These are phyloP conservation scores for Lepus timidus DNA, from an alignment of 2,113 vertebrate species.

Conservation along the genomic window DNA sequence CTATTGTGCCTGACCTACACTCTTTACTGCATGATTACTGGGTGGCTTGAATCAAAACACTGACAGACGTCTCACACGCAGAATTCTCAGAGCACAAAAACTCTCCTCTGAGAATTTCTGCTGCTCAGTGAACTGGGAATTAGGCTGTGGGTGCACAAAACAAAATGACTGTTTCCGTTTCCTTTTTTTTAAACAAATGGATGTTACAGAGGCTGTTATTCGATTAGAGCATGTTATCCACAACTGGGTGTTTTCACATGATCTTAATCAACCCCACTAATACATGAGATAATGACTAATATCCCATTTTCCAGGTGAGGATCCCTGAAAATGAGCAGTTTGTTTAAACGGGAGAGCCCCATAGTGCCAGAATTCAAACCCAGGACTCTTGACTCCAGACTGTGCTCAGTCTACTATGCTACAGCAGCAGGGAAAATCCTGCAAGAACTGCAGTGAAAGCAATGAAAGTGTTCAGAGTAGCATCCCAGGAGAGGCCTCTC, in stretches of 20 bases:
- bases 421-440: not conserved
- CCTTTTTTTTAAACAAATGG: not conserved
- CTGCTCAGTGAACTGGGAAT: not conserved
- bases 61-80: not conserved
- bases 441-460: not conserved
- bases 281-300: not conserved
- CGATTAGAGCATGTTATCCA: not conserved
- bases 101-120: slow-evolving; percentile 23
- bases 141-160: not conserved
- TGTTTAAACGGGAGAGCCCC: not conserved
- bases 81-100: slow-evolving; percentile 15
- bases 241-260: slow-evolving; percentile 18
- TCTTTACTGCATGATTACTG: not conserved
- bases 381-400: not conserved
- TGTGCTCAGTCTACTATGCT: not conserved
- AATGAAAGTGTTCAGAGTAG: not conserved
- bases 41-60: not conserved
- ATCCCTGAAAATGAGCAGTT: not conserved
- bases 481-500: not conserved
- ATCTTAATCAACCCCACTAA: not conserved
- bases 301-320: slow-evolving; percentile 2
- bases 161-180: slow-evolving; percentile 36
- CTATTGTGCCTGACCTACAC: accelerated
- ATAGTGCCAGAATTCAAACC: not conserved
- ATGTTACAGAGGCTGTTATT: not conserved